A percentile compares a stretch with the other conserved stretches of the same genome.
Conservation (phyloP, 1,140 invertebrate genomes). For the Brachionus manjavacas region DNA sequence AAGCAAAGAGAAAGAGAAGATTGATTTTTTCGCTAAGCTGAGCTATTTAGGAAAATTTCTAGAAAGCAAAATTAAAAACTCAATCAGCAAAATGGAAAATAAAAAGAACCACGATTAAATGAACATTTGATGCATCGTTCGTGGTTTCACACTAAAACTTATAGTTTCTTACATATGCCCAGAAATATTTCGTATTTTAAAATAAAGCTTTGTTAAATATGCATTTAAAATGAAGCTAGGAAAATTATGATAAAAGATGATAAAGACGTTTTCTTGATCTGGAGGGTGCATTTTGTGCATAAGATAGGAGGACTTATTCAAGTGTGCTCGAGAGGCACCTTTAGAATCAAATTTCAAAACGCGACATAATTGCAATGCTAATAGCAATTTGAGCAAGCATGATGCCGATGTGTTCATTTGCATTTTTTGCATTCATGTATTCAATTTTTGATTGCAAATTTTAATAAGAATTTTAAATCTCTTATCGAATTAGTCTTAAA, state of each 20-base stretch:
- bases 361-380: background rate
- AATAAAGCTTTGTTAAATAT: background rate
- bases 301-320: background rate
- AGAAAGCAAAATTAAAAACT: constrained; percentile 39
- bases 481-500: background rate
- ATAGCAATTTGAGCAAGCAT: background rate
- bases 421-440: background rate
- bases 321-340: background rate
- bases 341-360: background rate
- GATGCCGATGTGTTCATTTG: background rate
- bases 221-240: background rate
- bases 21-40: constrained; percentile 34
- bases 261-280: background rate
- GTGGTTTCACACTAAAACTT: background rate
- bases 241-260: background rate
- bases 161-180: background rate
- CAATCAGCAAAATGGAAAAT: background rate
- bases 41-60: constrained; percentile 21
- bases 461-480: background rate
- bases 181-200: background rate
- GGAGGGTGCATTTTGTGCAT: background rate
- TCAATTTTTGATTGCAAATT: background rate
- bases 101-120: constrained; percentile 28
- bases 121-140: constrained; percentile 40
- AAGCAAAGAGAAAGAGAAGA: constrained; percentile 3